A percentile compares a stretch with the other conserved stretches of the same genome.
Conservation (phyloP, 2,113 vertebrate genomes). For the Larimichthys crocea region DNA sequence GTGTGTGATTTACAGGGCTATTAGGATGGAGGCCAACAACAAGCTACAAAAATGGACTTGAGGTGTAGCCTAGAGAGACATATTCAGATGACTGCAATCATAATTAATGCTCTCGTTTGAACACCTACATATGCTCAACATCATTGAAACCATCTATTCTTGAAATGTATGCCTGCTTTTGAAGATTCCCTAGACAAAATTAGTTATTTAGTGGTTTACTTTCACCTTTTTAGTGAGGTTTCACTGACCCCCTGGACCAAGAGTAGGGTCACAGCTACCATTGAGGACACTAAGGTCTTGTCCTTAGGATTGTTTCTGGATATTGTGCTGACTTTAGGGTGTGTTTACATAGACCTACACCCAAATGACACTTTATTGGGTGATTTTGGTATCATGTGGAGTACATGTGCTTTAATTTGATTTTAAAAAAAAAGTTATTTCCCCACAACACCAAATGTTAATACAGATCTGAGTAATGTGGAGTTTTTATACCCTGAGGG, state of each 20-base stretch:
- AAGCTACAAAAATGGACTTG: constrained; percentile 8
- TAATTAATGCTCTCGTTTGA: not conserved
- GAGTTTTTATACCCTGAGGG: not conserved
- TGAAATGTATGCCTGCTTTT: not conserved
- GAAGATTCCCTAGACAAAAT: not conserved
- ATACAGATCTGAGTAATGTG: not conserved
- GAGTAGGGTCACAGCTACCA: not conserved
- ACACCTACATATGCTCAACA: constrained; percentile 13
- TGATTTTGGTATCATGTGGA: not conserved
- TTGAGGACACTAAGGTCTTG: not conserved
- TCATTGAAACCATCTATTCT: not conserved
- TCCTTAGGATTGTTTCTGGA: not conserved
- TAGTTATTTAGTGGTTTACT: not conserved
- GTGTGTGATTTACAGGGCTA: constrained; percentile 59
- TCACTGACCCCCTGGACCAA: not conserved
- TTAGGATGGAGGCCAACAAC: constrained; percentile 39
- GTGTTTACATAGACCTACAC: not conserved
- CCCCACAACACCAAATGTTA: too few species aligned
- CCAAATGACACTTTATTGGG: not conserved
- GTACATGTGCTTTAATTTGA: not conserved
- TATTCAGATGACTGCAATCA: constrained; percentile 2
- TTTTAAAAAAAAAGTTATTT: too few species aligned
- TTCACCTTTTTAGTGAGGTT: not conserved
- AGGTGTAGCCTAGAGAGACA: not conserved
- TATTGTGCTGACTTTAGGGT: not conserved